Evolutionary conservation across 2,888 invertebrate species (phyloP).

Genomic region (Pollenia angustigena): DNA sequence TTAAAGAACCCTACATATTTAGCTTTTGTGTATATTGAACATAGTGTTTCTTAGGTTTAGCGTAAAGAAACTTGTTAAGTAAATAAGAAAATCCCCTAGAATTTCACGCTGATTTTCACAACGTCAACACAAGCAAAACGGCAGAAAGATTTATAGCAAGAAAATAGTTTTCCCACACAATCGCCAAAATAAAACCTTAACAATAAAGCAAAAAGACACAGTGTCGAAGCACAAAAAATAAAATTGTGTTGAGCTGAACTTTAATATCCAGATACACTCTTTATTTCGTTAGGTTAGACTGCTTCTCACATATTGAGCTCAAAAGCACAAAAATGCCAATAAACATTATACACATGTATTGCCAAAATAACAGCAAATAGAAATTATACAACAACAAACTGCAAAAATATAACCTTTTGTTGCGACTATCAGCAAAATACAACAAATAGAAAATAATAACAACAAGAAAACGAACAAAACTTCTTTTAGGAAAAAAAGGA

Average conservation of each 20-base stretch:
- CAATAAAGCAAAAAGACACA: not conserved
- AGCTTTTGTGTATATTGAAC: not conserved
- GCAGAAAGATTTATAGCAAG: constrained; percentile 65
- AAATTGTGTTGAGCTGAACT: constrained; percentile 16
- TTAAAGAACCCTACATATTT: not conserved
- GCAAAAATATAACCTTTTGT: constrained; percentile 55
- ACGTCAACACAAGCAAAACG: constrained; percentile 68
- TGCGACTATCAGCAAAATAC: constrained; percentile 29
- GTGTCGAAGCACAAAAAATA: constrained; percentile 1
- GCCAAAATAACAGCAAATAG: constrained; percentile 30
- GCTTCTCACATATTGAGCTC: not conserved
- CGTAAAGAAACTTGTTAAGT: constrained; percentile 19
- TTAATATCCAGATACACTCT: not conserved
- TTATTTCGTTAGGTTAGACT: not conserved
- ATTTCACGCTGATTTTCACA: constrained; percentile 73
- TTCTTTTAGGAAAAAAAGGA: not conserved
- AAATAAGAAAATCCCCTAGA: constrained; percentile 66
- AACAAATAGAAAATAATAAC: constrained; percentile 35
- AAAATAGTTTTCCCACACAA: constrained; percentile 62
- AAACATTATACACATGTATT: constrained; percentile 48
- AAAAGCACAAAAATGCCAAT: constrained; percentile 32
- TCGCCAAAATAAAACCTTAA: constrained; percentile 45
- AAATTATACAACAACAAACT: constrained; percentile 15
- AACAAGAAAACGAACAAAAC: constrained; percentile 16
- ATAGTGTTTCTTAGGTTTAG: not conserved